Base-by-base conservation (phyloP, 2,797 vertebrate species). In the Platalea minor region DNA sequence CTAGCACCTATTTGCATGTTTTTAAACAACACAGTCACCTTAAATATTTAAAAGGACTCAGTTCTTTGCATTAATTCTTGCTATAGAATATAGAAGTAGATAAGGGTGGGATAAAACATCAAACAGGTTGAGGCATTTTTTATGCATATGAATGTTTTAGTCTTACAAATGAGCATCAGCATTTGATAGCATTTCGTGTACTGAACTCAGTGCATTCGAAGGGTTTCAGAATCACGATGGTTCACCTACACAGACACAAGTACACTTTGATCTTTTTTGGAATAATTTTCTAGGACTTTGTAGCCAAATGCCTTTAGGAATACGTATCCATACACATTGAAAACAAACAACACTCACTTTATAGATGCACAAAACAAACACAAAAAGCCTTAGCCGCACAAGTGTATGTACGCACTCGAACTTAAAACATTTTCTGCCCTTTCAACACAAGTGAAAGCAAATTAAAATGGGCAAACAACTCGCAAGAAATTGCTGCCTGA, bases 281-380 rank as follows among this genome's bases (percentile, higher is more conserved):
- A 77, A n/a, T 50, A 29, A 77, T 77, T 85, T 86, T 76, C 64
- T 83, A 63, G 41, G 41, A 89, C 78, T 96, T 91, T 54, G 69
- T 51, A 94, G 77, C 59, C 56, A 89, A 93, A 94, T 95, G 72
- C 89, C 77, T 96, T 87, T 91, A 83, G 74, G 95, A 84, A 91
- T 86, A 97, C 11, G 74, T 94, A 91, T 63, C 89, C 20, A 53
- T 54, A 91, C 31, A 97, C 80, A 95, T 19, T 95, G 83, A 82
- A 94, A 95, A 95, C 90, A 97, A 91, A 91, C 82, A 97, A 50
- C 90, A 94, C 92, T 95, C 93, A 91, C 54, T 95, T 97, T 81
- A 93, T 45, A 96, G 92, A 96, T 83, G 83, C 96, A 96, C 87
- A 89, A 78, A 96, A 93, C 68, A 86, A 72, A 89, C 70, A 92